Conservation (phyloP, 37 sponge, comb jelly and placozoan genomes). For the Oopsacas minuta region DNA sequence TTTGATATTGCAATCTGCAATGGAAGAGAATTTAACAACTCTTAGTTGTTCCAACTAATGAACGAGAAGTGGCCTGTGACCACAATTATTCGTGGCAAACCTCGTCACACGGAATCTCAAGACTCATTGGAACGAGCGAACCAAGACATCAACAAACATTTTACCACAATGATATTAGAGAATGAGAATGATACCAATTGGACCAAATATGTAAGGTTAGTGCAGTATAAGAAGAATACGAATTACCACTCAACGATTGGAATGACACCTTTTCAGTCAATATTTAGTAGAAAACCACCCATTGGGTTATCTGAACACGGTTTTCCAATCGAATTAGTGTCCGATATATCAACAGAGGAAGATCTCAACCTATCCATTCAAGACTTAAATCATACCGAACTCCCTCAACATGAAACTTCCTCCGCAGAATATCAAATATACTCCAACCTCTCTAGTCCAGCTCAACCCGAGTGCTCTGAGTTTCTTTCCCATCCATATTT, state of each 20-base stretch:
- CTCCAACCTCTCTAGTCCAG: background rate
- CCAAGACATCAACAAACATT: background rate
- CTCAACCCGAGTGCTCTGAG: background rate
- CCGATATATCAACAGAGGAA: background rate
- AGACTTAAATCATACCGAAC: background rate
- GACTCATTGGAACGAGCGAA: background rate
- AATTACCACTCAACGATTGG: background rate
- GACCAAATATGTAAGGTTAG: background rate
- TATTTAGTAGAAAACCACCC: background rate
- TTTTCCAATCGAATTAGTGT: background rate
- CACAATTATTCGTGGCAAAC: background rate
- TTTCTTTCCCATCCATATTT: background rate
- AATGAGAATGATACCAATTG: background rate
- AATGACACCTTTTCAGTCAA: background rate
- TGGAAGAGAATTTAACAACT: background rate
- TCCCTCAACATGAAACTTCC: background rate
- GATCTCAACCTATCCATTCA: background rate
- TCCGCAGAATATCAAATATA: background rate
- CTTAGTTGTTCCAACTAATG: background rate
- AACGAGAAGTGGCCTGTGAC: background rate
- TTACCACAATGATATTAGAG: background rate
- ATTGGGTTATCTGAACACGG: background rate
- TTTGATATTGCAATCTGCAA: background rate
- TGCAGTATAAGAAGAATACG: background rate
- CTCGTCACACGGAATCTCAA: background rate